phyloP scores from a whole-genome alignment of 2,113 vertebrate species.

The Gallinago media region DNA sequence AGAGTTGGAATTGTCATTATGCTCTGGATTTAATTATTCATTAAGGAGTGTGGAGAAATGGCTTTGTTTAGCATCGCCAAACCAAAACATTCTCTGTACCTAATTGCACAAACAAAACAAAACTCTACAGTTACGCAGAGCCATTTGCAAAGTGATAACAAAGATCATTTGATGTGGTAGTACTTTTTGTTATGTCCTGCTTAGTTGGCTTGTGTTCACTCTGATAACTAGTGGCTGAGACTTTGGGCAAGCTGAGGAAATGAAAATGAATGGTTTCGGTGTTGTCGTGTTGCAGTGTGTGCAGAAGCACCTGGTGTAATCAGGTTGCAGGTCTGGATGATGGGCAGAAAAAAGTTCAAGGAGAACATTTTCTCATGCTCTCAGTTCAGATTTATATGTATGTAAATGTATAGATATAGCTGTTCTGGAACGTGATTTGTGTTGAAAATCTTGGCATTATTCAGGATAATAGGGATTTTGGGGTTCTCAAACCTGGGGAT shows the following conservation, averaged over 20 bases:
- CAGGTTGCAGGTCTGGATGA: not conserved
- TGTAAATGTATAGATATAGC: not conserved
- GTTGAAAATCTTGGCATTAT: not conserved
- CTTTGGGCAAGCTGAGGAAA: not conserved
- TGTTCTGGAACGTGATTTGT: not conserved
- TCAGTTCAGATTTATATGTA: not conserved
- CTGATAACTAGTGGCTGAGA: not conserved
- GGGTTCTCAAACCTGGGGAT: not conserved
- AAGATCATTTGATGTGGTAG: not conserved
- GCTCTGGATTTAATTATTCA: not conserved
- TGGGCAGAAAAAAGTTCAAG: not conserved
- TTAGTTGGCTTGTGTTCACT: not conserved
- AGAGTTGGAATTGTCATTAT: not conserved
- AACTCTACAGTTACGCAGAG: not conserved
- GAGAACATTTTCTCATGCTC: not conserved
- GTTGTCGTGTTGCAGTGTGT: not conserved
- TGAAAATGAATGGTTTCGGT: not conserved
- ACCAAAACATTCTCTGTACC: not conserved
- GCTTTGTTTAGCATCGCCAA: not conserved
- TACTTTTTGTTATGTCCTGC: not conserved
- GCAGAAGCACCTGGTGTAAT: not conserved
- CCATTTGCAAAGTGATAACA: not conserved
- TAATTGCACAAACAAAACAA: not conserved
- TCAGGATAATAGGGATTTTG: not conserved
- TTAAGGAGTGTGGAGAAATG: not conserved